phyloP scores from a whole-genome alignment of 2,797 vertebrate genomes.

The Enteromius treurensis region DNA sequence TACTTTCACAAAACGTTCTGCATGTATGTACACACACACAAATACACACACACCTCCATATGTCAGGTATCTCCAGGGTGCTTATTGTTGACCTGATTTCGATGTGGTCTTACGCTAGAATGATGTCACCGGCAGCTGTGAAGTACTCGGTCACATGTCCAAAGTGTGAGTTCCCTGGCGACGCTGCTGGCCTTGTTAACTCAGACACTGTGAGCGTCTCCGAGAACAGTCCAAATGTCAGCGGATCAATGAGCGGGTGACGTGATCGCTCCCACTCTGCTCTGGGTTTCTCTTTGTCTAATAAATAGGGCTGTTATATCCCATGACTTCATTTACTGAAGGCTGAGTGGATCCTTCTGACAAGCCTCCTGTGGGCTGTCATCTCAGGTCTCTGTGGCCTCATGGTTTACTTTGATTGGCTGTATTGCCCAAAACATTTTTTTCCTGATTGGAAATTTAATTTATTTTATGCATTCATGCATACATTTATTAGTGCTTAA shows the following conservation, averaged over 20 bases:
- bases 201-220: constrained; percentile 23
- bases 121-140: constrained; percentile 35
- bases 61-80: not conserved
- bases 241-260: constrained; percentile 37
- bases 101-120: constrained; percentile 8
- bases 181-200: constrained; percentile 36
- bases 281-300: constrained; percentile 15
- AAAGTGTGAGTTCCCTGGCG: constrained; percentile 14
- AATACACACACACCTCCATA: constrained; percentile 19
- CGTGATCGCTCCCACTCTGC: not conserved
- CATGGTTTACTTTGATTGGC: not conserved
- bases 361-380: not conserved
- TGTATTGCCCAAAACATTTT: not conserved
- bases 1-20: not conserved
- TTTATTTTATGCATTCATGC: not conserved
- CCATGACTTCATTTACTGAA: constrained; percentile 33
- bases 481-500: not conserved
- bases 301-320: constrained; percentile 43
- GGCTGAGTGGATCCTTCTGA: constrained; percentile 33
- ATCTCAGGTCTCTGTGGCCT: not conserved
- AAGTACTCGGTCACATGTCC: constrained; percentile 25
- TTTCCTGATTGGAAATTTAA: not conserved
- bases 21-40: not conserved
- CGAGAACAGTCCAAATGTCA: constrained; percentile 43
- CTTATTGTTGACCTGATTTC: constrained; percentile 26